phyloP scores from a whole-genome alignment of 2,113 vertebrate species.

The Oreochromis aureus region DNA sequence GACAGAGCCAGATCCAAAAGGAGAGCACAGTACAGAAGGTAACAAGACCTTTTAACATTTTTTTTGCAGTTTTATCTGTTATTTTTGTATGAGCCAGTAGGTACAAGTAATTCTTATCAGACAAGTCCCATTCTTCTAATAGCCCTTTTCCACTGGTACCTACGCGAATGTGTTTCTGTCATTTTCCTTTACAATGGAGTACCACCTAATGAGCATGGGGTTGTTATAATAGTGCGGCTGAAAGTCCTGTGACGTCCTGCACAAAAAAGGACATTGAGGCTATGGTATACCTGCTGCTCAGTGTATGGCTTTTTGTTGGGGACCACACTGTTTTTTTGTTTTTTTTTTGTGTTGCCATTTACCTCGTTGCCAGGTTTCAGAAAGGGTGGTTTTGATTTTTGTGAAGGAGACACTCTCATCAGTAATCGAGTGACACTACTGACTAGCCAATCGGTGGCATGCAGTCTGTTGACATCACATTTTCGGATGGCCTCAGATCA shows the following conservation, averaged over 20 bases:
- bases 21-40: conserved; percentile 87
- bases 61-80: not conserved
- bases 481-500: fast-evolving
- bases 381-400: not conserved
- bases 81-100: not conserved
- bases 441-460: not conserved
- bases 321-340: not conserved
- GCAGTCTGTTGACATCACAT: not conserved
- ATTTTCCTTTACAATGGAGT: not conserved
- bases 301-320: not conserved
- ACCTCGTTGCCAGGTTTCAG: not conserved
- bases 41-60: not conserved
- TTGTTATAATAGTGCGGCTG: not conserved
- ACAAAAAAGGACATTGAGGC: not conserved
- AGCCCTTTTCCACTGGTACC: not conserved
- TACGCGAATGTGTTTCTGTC: fast-evolving
- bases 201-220: not conserved
- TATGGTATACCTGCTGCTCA: not conserved
- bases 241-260: not conserved
- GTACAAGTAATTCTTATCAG: not conserved
- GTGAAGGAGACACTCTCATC: not conserved
- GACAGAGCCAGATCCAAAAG: conserved; percentile 98
- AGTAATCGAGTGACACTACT: fast-evolving
- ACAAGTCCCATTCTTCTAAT: not conserved
- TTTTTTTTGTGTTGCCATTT: not conserved